Percentiles rank a stretch among this genome's conserved stretches.
Evolutionary conservation across 2,797 vertebrate genomes (phyloP).

Genomic region (Podargus strigoides): DNA sequence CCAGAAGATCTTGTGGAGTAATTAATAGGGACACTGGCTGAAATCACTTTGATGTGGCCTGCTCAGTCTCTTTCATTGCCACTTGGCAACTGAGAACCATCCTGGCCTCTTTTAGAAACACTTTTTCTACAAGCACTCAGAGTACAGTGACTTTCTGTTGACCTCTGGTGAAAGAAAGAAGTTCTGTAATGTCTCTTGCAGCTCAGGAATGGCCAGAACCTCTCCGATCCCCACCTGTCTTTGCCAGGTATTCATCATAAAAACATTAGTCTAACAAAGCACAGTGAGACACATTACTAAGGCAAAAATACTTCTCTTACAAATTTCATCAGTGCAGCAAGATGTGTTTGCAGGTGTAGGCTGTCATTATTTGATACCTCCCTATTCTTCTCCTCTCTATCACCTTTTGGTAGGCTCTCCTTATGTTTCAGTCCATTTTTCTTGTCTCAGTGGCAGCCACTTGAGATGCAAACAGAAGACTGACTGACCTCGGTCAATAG

Average conservation of each 20-base stretch:
- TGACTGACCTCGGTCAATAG: not conserved
- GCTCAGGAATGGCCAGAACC: not conserved
- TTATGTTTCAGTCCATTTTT: constrained; percentile 35
- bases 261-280: not conserved
- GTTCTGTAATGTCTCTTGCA: not conserved
- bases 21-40: not conserved
- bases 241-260: not conserved
- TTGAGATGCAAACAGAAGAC: not conserved
- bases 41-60: not conserved
- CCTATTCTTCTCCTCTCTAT: not conserved
- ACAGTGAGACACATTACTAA: not conserved
- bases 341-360: not conserved
- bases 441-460: not conserved
- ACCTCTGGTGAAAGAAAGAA: not conserved
- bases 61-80: not conserved
- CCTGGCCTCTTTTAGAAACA: not conserved
- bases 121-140: not conserved
- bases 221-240: not conserved
- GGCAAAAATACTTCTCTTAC: not conserved
- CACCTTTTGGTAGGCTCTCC: not conserved
- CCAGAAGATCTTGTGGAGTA: not conserved
- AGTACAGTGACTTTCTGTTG: not conserved
- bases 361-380: constrained; percentile 19
- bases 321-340: not conserved
- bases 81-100: not conserved